Conservation (phyloP, 2,113 vertebrate genomes). For the Ictidomys tridecemlineatus region DNA sequence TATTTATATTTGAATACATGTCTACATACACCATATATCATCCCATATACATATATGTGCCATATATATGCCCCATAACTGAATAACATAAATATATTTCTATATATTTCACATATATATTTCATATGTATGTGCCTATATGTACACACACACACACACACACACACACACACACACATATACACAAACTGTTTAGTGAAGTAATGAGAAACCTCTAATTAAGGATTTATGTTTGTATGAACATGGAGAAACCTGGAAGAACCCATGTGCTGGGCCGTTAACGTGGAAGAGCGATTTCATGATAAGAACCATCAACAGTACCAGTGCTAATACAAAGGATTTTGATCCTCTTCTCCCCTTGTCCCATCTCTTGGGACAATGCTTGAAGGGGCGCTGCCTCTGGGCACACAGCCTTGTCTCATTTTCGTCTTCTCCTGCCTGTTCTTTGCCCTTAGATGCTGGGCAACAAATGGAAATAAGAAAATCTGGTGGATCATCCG, state of each 20-base stretch:
- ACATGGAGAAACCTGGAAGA: background rate
- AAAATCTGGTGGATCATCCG: conserved; percentile 97
- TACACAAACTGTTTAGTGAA: background rate
- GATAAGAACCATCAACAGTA: background rate
- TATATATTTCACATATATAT: background rate
- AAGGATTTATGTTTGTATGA: background rate
- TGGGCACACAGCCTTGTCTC: background rate
- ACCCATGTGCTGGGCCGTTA: background rate
- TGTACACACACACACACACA: too few relatives aligned
- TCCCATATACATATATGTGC: background rate
- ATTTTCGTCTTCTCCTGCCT: background rate
- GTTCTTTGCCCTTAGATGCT: conserved; percentile 90
- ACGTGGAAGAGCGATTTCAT: background rate
- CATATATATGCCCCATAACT: background rate
- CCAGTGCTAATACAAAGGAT: background rate
- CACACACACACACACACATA: too few relatives aligned
- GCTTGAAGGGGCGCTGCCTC: background rate
- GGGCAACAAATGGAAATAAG: conserved; percentile 90
- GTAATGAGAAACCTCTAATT: background rate
- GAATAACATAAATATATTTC: too few relatives aligned
- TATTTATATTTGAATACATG: background rate
- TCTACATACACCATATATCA: background rate
- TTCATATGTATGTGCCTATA: background rate
- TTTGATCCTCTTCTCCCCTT: background rate
- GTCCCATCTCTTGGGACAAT: background rate